A percentile compares a stretch with the other conserved stretches of the same genome.
Evolutionary conservation across 2,113 vertebrate genomes (phyloP).

Genomic region (Lontra canadensis): DNA sequence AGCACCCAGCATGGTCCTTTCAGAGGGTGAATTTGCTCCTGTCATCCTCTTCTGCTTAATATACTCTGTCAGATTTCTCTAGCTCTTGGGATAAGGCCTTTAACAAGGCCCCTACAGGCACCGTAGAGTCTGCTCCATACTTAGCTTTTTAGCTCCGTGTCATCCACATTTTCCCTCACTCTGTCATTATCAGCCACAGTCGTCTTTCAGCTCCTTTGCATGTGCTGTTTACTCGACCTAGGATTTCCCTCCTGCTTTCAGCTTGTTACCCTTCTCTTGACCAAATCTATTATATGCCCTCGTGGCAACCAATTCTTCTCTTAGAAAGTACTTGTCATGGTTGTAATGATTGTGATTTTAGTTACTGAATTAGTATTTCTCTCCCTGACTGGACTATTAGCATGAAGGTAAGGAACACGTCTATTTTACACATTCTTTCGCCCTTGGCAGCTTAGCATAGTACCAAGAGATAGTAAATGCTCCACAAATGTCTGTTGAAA

Average conservation of each 20-base stretch:
- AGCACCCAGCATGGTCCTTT: background rate
- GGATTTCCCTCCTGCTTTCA: background rate
- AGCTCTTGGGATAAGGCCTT: background rate
- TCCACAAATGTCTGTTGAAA: background rate
- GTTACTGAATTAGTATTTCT: background rate
- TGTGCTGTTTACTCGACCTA: background rate
- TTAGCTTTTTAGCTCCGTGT: background rate
- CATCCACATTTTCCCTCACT: background rate
- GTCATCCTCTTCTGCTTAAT: background rate
- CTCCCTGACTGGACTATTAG: background rate
- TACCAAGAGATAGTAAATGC: background rate
- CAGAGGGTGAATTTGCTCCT: background rate
- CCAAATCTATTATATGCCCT: background rate
- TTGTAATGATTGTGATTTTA: slow-evolving; percentile 13
- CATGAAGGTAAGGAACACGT: background rate
- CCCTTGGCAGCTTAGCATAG: background rate
- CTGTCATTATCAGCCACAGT: background rate
- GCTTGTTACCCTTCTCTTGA: background rate
- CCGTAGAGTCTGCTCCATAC: background rate
- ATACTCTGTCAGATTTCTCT: background rate
- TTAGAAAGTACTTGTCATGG: background rate
- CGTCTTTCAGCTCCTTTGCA: background rate
- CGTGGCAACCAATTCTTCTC: background rate
- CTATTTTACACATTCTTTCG: background rate
- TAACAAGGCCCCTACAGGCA: background rate